Evolutionary conservation across 2,113 vertebrate genomes (phyloP).

Genomic region (Oriolus oriolus): DNA sequence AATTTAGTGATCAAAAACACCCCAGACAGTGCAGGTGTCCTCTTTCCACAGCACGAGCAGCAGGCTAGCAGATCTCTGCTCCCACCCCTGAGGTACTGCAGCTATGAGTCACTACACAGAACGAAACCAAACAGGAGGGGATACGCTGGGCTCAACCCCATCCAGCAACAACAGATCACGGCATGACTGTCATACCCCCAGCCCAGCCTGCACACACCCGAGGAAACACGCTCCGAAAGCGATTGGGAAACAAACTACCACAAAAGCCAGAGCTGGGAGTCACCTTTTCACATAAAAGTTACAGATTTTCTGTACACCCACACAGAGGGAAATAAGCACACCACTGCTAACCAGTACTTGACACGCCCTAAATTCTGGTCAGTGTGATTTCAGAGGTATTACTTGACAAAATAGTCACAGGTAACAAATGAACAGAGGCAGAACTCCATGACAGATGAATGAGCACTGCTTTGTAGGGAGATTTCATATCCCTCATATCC

Average conservation of each 20-base stretch:
- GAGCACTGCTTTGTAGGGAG: background rate
- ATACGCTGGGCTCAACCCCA: background rate
- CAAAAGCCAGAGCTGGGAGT: background rate
- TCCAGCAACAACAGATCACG: background rate
- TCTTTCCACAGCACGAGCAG: background rate
- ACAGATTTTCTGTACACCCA: background rate
- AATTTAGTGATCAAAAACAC: background rate
- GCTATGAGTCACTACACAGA: background rate
- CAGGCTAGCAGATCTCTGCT: background rate
- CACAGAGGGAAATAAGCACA: background rate
- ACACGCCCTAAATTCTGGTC: background rate
- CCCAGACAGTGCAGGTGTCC: fast-evolving
- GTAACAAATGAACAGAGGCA: background rate
- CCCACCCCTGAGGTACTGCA: background rate
- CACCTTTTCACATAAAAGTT: background rate
- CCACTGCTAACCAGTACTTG: background rate
- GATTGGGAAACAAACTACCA: background rate
- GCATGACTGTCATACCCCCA: background rate
- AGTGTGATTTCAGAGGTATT: background rate
- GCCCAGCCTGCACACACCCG: background rate
- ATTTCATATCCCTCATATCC: background rate
- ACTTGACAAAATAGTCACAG: background rate
- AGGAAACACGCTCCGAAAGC: background rate
- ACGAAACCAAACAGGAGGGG: background rate
- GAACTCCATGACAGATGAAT: background rate